Evolutionary conservation across 2,113 vertebrate genomes (phyloP), one percentile per base, ranked within the genome.

Genomic region (Syrrhaptes paradoxus): DNA sequence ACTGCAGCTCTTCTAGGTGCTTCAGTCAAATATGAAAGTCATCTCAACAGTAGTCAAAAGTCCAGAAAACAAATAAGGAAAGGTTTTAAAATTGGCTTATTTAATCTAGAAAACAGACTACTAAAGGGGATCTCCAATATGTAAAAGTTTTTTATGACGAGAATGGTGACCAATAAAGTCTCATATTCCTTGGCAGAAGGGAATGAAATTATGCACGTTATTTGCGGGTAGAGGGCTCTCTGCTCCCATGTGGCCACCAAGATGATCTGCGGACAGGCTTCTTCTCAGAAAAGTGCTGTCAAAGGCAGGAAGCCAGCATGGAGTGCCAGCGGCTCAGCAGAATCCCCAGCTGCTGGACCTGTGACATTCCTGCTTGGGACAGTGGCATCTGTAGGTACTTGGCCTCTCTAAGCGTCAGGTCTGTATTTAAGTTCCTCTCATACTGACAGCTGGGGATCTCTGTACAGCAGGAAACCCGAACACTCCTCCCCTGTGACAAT

Each of bases 221-320:
- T 58, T 51, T 87, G 38, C 25, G 89, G 22, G 19, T 46, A 15
- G 7, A 22, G 25, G 17, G 6, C 18, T 84, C 31, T 85, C 49
- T 79, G 71, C 19, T 87, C 31, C 36, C 55, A 49, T 0, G 0
- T 12, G 11, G 31, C n/a, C 46, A 63, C n/a, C 0, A 1, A 78
- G 25, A 59, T 58, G 4, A 17, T 67, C 65, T 51, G 18, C 4
- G 2, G 66, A 24, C n/a, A 62, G 41, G 17, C 17, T 12, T 19
- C 29, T 74, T 73, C 55, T 77, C 41, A 55, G 55, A 85, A 92
- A 31, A 17, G 22, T 43, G 4, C 31, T 65, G 31, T 32, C 49
- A 41, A 45, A 34, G 54, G 31, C 17, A 43, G 25, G 34, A 86
- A 28, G 29, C 14, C 34, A 24, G 11, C 34, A 6, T 4, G 32